phyloP scores from a whole-genome alignment of 2,113 vertebrate species.

The Microcebus lehilahytsara region DNA sequence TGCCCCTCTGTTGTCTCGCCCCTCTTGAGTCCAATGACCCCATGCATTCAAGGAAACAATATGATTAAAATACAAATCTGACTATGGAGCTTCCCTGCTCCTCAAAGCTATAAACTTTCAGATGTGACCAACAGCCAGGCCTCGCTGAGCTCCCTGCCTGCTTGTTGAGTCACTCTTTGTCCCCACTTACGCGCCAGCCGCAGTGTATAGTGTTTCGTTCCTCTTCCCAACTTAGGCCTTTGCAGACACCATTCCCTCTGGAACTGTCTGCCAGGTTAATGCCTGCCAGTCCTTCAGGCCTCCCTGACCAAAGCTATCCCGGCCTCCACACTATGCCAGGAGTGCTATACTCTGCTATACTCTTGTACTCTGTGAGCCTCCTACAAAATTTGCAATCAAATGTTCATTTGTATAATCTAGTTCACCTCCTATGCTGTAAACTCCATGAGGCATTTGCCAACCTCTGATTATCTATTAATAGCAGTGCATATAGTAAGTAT shows the following conservation, averaged over 20 bases:
- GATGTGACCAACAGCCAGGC: background rate
- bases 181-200: background rate
- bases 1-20: background rate
- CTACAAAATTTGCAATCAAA: background rate
- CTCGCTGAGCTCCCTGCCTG: background rate
- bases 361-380: background rate
- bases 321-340: background rate
- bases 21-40: background rate
- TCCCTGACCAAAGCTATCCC: background rate
- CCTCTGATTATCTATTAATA: background rate
- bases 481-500: background rate
- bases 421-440: background rate
- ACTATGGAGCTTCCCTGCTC: background rate
- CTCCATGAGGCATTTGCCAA: background rate
- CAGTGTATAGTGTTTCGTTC: background rate
- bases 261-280: background rate
- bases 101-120: background rate
- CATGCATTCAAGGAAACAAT: background rate
- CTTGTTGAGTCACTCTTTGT: background rate
- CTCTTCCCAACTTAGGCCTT: background rate
- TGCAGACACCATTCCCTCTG: background rate
- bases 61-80: background rate
- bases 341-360: too few species aligned
- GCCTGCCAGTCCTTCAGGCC: background rate
- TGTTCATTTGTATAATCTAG: background rate